Percentiles rank a stretch among this genome's conserved stretches.
phyloP scores from a whole-genome alignment of 37 sponge, comb jelly and placozoan species.

The Hormiphora californensis region DNA sequence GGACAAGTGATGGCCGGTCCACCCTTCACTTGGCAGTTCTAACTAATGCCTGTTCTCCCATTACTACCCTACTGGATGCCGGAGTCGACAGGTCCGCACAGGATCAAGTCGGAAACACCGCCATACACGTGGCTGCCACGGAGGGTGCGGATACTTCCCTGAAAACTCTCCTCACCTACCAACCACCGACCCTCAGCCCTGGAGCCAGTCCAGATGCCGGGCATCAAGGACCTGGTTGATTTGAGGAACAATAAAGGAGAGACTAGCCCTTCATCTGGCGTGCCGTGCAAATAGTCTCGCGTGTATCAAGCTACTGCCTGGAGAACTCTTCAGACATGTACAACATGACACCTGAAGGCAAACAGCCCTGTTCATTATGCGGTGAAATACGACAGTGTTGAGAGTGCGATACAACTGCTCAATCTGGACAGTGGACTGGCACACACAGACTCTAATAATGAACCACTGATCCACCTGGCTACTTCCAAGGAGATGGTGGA shows the following conservation, averaged over 20 bases:
- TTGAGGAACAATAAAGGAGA: background rate
- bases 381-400: constrained; percentile 9
- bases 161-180: background rate
- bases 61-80: background rate
- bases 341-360: background rate
- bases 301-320: background rate
- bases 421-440: background rate
- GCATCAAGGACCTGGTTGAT: too few species aligned
- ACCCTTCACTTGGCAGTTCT: background rate
- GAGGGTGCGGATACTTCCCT: background rate
- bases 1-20: background rate
- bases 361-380: background rate
- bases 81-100: constrained; percentile 10
- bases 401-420: constrained; percentile 5
- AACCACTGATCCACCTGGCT: constrained; percentile 18
- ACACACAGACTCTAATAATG: background rate
- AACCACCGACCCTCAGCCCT: background rate
- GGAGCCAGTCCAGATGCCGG: background rate
- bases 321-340: background rate
- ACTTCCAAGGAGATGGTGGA: constrained; percentile 10
- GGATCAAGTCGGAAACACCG: background rate
- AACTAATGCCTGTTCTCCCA: background rate
- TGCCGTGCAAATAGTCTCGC: background rate
- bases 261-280: background rate
- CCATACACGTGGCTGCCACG: background rate